Evolutionary conservation across 2,113 vertebrate genomes (phyloP), one percentile per base, ranked within the genome.

Genomic region (Anser brachyrhynchus): DNA sequence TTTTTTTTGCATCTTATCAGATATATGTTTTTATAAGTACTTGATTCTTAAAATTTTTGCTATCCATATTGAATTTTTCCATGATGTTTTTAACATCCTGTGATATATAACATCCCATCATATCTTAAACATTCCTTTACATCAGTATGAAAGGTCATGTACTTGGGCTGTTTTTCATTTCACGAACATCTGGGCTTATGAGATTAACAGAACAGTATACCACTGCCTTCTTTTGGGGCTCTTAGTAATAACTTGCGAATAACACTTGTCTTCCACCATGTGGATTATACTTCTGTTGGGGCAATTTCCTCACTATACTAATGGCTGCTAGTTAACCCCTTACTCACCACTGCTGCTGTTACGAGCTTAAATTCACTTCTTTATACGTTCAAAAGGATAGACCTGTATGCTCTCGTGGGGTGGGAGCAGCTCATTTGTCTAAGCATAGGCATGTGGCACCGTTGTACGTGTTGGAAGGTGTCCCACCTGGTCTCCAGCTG

Each of bases 231-330:
- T 95, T 97, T 96, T 95, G 95, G 94, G 93, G 97, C 95, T 97
- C 91, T 97, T 97, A 97, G 95, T 97, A 97, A 98, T 98, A 97
- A 97, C 96, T 97, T 97, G 96, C 96, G 97, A 98, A 98, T 98
- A 97, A 92, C 95, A 98, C 97, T 98, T 97, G 94, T 97, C 96
- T 97, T 96, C 97, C 96, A 95, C 96, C 86, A 96, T 92, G 96
- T 96, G 95, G 96, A 94, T 95, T 89, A 70, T 92, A 87, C 97
- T 97, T 97, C 95, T 96, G 95, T 92, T 97, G 94, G 96, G 95
- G 87, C 86, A 93, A 95, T 98, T 97, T 97, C 96, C 96, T 97
- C 83, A 51, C 71, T 94, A 6, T 31, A 89, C 73, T 90, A 89
- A 85, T 96, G 91, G 88, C 85, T 93, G 86, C 93, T 92, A 15